Percentiles rank a stretch among this genome's conserved stretches.
These are phyloP conservation scores for Myotis pilosus DNA, from an alignment of 2,797 vertebrate species.

Conservation along the genomic window DNA sequence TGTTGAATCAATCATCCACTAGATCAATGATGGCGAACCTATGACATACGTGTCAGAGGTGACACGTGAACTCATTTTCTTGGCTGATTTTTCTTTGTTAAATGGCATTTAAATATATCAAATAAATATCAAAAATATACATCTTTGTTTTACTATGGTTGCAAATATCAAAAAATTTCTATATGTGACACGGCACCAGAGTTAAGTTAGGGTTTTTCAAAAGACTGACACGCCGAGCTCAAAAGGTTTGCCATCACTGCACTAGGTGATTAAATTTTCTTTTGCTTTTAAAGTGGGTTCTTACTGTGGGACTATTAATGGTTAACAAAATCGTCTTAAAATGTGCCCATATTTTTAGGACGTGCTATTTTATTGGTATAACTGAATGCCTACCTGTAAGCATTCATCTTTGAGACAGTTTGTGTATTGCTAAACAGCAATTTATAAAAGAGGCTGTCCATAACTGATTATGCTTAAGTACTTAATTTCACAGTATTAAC, in stretches of 20 bases:
- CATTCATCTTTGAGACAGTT: conserved; percentile 80
- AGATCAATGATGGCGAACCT: conserved; percentile 71
- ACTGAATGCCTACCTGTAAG: conserved; percentile 83
- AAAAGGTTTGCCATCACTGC: conserved; percentile 50
- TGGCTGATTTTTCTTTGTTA: too few relatives aligned
- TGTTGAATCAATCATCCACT: conserved; percentile 98
- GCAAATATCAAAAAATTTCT: too few relatives aligned
- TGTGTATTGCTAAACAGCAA: conserved; percentile 77
- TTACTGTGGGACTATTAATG: conserved; percentile 83
- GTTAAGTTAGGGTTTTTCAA: too few relatives aligned
- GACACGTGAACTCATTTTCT: too few relatives aligned
- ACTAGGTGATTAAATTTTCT: conserved; percentile 94
- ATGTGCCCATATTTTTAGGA: conserved; percentile 85
- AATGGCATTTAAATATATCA: too few relatives aligned
- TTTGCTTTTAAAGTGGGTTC: conserved; percentile 81
- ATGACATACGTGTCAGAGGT: too few relatives aligned
- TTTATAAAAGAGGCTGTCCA: conserved; percentile 82
- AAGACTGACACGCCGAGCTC: too few relatives aligned
- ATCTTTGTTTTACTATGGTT: too few relatives aligned
- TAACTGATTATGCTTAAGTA: conserved; percentile 84
- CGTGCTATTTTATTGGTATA: conserved; percentile 83
- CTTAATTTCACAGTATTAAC: conserved; percentile 80
- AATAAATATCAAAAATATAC: too few relatives aligned
- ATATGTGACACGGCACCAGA: too few relatives aligned
- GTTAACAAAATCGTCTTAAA: conserved; percentile 86